Evolutionary conservation across 2,797 vertebrate species (phyloP), one percentile per base, ranked within the genome.

Genomic region (Pipistrellus pipistrellus): DNA sequence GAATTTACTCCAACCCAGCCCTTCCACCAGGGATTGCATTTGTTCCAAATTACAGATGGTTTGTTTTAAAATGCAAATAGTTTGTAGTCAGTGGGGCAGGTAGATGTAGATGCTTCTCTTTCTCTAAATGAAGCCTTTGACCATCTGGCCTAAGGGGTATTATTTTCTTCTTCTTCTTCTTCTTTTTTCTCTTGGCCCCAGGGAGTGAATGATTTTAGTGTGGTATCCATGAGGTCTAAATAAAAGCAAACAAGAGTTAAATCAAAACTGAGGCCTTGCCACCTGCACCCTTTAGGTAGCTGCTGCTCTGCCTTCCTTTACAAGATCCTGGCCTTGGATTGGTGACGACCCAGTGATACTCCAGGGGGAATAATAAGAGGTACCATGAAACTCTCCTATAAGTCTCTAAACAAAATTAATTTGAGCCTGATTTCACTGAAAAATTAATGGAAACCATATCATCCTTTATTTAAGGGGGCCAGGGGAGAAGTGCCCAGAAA

Each of bases 51-150:
- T 98, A 98, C 90, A 51, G 53, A 85, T 55, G n/a, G 83, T 97
- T 98, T 98, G 96, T 98, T 98, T 98, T 97, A 96, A 98, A 97
- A 98, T 90, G 89, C 95, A 98, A 97, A 97, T 95, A 82, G 20
- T 90, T 97, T 95, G 89, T 97, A 98, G 98, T 98, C 96, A 98
- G 96, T 97, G 48, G 87, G 93, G 91, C 92, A 97, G 97, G 96
- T 98, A 96, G 96, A 97, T 97, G 95, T 87, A 96, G 88, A 93
- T 95, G 77, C 92, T 96, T 90, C 89, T 89, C 76, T 85, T 94
- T 91, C 96, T 94, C 81, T 93, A 91, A 93, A 95, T 0, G 62
- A 88, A 90, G 20, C 38, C 32, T 27, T 90, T 7, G 32, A 68
- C 53, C 44, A 59, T 78, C 35, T 95, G 44, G 17, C 76, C 59